phyloP scores from a whole-genome alignment of 2,113 vertebrate genomes.

The Apaloderma vittatum region DNA sequence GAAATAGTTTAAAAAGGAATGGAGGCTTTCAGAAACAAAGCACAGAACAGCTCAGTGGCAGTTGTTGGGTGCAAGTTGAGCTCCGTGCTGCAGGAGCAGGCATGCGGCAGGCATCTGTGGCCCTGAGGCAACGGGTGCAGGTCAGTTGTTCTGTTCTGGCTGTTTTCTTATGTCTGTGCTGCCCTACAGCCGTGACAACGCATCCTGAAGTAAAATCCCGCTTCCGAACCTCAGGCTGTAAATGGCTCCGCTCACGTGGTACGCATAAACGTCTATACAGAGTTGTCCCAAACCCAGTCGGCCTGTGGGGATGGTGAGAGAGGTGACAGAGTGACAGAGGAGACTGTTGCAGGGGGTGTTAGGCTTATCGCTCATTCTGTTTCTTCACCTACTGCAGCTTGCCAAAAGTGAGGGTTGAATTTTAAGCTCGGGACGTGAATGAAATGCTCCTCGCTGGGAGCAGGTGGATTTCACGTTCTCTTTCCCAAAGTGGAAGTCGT shows the following conservation, averaged over 20 bases:
- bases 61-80: not conserved
- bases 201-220: not conserved
- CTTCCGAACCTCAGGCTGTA: not conserved
- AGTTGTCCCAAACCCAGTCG: not conserved
- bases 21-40: not conserved
- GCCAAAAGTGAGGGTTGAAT: not conserved
- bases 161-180: not conserved
- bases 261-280: not conserved
- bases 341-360: not conserved
- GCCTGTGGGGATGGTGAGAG: not conserved
- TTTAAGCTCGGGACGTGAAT: conserved; percentile 4
- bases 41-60: not conserved
- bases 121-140: not conserved
- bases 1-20: not conserved
- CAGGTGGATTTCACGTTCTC: not conserved
- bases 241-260: fast-evolving
- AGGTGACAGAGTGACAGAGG: not conserved
- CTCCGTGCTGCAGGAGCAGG: fast-evolving
- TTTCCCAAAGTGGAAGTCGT: not conserved
- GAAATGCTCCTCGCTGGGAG: not conserved
- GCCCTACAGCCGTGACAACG: not conserved
- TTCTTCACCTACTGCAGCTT: not conserved
- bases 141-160: not conserved
- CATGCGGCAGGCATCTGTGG: fast-evolving
- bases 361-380: not conserved